Evolutionary conservation across 2,888 invertebrate species (phyloP).

Genomic region (Oxycera nigricornis): DNA sequence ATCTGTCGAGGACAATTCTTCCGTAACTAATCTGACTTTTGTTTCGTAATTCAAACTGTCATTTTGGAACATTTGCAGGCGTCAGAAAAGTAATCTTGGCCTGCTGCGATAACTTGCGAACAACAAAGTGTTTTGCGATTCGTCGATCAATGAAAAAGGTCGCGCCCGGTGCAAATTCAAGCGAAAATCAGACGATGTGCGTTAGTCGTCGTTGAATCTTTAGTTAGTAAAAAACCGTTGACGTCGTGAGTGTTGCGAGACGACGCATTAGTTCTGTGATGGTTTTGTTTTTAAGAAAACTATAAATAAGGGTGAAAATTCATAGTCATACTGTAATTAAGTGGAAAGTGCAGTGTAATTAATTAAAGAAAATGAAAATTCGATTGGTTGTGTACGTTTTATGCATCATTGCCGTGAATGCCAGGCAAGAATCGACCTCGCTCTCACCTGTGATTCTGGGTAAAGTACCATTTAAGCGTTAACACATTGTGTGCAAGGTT

Average conservation of each 20-base stretch:
- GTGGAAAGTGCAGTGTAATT: background rate
- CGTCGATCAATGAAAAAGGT: background rate
- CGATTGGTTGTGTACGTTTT: background rate
- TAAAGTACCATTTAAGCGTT: no score
- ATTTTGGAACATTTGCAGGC: background rate
- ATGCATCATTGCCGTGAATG: background rate
- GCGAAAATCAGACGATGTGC: background rate
- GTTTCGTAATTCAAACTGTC: background rate
- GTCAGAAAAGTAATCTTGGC: background rate
- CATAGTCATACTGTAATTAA: background rate
- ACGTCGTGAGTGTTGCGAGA: background rate
- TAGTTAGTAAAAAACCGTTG: background rate
- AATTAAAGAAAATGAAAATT: constrained; percentile 16
- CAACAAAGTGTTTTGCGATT: background rate
- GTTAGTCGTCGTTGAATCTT: background rate
- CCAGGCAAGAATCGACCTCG: background rate
- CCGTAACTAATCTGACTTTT: no score
- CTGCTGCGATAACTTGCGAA: background rate
- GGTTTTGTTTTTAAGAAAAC: background rate
- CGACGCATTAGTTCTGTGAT: background rate
- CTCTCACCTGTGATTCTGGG: constrained; percentile 60
- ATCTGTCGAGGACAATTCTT: no score
- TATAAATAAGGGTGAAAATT: background rate
- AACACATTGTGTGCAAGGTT: no score
- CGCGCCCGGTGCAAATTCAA: background rate